These are phyloP conservation scores for Selene dorsalis DNA, from an alignment of 2,797 vertebrate species.

Conservation along the genomic window DNA sequence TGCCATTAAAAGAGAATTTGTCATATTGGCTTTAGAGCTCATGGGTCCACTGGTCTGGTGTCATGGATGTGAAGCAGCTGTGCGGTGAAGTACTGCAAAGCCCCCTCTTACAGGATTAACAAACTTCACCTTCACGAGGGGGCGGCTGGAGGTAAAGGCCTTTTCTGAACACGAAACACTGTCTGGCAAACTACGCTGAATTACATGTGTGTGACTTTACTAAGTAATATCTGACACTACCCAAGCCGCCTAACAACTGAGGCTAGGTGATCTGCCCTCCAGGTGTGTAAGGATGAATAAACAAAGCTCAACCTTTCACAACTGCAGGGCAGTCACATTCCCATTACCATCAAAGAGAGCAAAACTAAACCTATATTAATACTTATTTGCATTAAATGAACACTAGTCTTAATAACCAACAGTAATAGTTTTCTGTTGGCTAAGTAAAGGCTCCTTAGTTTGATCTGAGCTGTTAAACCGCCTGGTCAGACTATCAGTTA, in stretches of 20 bases:
- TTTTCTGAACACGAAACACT: constrained; percentile 35
- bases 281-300: constrained; percentile 75
- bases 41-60: constrained; percentile 43
- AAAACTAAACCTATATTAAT: constrained; percentile 10
- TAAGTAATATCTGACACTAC: constrained; percentile 15
- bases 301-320: constrained; percentile 74
- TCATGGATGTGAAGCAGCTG: constrained; percentile 58
- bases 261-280: constrained; percentile 65
- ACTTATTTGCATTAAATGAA: neutral
- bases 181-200: constrained; percentile 23
- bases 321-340: constrained; percentile 74
- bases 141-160: constrained; percentile 26
- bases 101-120: constrained; percentile 55
- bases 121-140: constrained; percentile 44
- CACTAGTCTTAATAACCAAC: neutral
- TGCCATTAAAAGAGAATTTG: constrained; percentile 50
- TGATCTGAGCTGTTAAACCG: constrained; percentile 70
- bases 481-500: constrained; percentile 59
- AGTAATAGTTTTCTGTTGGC: constrained; percentile 66
- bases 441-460: constrained; percentile 79
- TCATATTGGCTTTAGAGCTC: constrained; percentile 50
- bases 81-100: constrained; percentile 53
- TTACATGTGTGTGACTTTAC: constrained; percentile 13
- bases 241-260: constrained; percentile 24
- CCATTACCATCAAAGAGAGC: constrained; percentile 15